Evolutionary conservation across 2,113 vertebrate species (phyloP).

Genomic region (Toxotes chatareus): DNA sequence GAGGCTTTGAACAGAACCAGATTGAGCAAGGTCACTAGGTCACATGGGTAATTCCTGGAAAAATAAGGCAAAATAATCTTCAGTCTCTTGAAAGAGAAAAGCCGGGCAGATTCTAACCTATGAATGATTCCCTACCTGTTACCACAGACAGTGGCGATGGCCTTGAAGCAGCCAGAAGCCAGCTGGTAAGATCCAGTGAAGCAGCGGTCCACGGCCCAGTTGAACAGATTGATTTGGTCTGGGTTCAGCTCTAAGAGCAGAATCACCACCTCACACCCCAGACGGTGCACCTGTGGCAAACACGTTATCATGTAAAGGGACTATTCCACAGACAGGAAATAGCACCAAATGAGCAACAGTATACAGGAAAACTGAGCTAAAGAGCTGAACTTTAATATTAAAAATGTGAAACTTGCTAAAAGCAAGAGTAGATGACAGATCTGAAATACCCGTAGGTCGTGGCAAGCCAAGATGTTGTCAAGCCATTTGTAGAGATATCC

Average conservation of each 20-base stretch:
- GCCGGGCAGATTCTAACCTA: background rate
- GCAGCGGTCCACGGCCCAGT: conserved; percentile 98
- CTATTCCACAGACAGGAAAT: background rate
- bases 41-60: conserved; percentile 96
- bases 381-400: background rate
- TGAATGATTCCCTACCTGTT: conserved; percentile 87
- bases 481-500: conserved; percentile 99
- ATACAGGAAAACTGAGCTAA: background rate
- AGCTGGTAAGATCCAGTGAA: conserved; percentile 98
- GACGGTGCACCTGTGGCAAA: conserved; percentile 90
- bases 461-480: conserved; percentile 98
- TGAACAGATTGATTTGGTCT: conserved; percentile 97
- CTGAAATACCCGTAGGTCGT: conserved; percentile 92
- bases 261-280: conserved; percentile 97
- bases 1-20: conserved; percentile 98
- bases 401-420: background rate
- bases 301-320: background rate
- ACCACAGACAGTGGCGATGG: conserved; percentile 97
- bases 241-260: conserved; percentile 96
- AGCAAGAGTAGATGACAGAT: background rate
- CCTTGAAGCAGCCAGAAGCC: conserved; percentile 98
- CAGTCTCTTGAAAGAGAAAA: background rate
- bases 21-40: conserved; percentile 96
- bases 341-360: background rate
- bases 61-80: background rate